Conservation (phyloP, 2,888 invertebrate genomes). For the Chouioia cunea region DNA sequence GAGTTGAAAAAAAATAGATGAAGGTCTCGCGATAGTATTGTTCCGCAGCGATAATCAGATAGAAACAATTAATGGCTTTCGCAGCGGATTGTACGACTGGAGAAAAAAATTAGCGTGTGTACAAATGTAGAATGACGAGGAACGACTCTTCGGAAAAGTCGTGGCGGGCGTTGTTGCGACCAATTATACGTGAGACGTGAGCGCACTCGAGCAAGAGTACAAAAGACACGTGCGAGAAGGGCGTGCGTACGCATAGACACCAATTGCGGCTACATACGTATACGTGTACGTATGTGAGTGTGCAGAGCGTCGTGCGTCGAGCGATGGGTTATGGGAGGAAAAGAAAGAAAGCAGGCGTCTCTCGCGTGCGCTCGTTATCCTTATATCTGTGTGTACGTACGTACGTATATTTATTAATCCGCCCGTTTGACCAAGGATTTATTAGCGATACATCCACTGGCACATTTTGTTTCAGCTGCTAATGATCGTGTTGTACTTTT, state of each 20-base stretch:
- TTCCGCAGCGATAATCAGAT: constrained; percentile 26
- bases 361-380: not conserved
- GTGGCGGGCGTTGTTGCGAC: constrained; percentile 9
- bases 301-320: too few relatives aligned
- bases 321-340: too few relatives aligned
- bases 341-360: not conserved
- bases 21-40: constrained; percentile 32
- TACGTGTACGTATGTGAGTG: too few relatives aligned
- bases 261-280: too few relatives aligned
- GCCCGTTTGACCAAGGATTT: constrained; percentile 6
- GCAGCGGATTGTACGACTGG: too few relatives aligned
- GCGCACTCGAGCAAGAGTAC: not conserved
- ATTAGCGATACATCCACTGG: constrained; percentile 21
- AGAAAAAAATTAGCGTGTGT: not conserved
- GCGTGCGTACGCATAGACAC: constrained; percentile 4
- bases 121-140: constrained; percentile 21
- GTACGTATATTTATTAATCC: constrained; percentile 20
- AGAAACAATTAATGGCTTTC: constrained; percentile 13
- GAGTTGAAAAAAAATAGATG: constrained; percentile 13
- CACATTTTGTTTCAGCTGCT: constrained; percentile 18
- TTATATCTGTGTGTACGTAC: not conserved
- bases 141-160: constrained; percentile 16
- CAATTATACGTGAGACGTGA: constrained; percentile 5
- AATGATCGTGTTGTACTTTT: too few relatives aligned
- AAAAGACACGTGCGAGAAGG: constrained; percentile 10